Base-by-base conservation (phyloP, 1,140 invertebrate genomes). In the Heliconius hewitsoni region DNA sequence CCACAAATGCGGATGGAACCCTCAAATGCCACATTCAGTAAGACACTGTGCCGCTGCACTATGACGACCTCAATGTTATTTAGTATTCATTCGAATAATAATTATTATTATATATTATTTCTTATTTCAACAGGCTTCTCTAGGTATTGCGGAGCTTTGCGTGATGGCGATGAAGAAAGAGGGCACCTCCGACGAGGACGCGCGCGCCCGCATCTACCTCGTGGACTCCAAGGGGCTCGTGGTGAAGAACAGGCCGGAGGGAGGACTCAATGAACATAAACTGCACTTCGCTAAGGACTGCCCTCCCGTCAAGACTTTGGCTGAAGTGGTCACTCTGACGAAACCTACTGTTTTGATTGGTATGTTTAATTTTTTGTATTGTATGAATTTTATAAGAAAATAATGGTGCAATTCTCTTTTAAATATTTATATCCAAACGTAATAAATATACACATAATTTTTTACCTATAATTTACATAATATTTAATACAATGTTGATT, bases 341-440 rank as follows among this genome's bases (percentile, higher is more conserved):
- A 98, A 98, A 89, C 98, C 98, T 0, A 96, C 97, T 8, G 96
- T 98, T 13, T 94, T 99, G 19, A 98, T 99, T 84, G 98, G 98
- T 96, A 83, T 92, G 87, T 85, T 66, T 30, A 27, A 16, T 66
- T 27, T 27, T 66, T 4, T 66, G 3, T 27, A 13, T 30, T 66
- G 9, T 5, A 16, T 30, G 60, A 5, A 11, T 66, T 13, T 30
- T 30, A 27, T 27, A 30, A 46, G 16, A 13, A 16, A 46, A 46
- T 46, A 16, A 16, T 4, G 3, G 3, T 46, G 4, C 42, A 46
- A 46, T 46, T 46, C 4, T 16, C 13, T 46, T 46, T 46, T 46
- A 46, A 46, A 46, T 46, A 46, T 16, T 1, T 16, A 46, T 46
- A 37, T 37, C 34, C 6, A 8, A 37, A 8, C 34, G 8, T 5